phyloP scores from a whole-genome alignment of 2,888 invertebrate species.

The Dasypolia templi region DNA sequence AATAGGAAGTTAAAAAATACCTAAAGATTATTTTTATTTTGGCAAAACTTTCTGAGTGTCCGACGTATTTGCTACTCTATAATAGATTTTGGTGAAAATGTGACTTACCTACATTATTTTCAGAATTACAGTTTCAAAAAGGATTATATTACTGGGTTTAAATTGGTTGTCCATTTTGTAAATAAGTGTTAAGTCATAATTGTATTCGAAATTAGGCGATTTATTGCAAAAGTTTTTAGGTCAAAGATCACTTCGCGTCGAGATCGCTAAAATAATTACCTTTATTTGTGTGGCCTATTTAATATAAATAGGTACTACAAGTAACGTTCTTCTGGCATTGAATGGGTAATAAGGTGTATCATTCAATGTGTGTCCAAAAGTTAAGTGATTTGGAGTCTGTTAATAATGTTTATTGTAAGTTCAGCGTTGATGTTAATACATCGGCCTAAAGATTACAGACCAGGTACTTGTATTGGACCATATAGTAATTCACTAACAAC shows the following conservation, averaged over 20 bases:
- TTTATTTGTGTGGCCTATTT: not conserved
- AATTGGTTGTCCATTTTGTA: not conserved
- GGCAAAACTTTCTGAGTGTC: no score
- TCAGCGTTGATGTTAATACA: not conserved
- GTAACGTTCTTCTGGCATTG: not conserved
- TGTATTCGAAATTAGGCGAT: no score
- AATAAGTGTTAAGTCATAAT: no score
- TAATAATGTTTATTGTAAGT: not conserved
- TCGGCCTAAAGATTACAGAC: not conserved
- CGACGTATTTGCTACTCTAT: no score
- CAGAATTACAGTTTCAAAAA: no score
- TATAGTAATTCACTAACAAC: not conserved
- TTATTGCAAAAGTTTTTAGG: no score
- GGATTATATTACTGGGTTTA: not conserved
- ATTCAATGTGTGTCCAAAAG: not conserved
- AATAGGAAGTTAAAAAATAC: no score
- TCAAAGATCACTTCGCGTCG: not conserved
- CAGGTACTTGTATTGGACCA: not conserved
- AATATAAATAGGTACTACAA: not conserved
- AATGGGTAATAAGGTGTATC: not conserved
- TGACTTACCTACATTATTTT: no score
- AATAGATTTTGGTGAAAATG: no score
- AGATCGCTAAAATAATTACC: not conserved
- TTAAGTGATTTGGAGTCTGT: not conserved
- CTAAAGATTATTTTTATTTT: no score